A percentile compares a stretch with the other conserved stretches of the same genome.
phyloP scores from a whole-genome alignment of 2,888 invertebrate genomes.

The Orchesellides sinensis region DNA sequence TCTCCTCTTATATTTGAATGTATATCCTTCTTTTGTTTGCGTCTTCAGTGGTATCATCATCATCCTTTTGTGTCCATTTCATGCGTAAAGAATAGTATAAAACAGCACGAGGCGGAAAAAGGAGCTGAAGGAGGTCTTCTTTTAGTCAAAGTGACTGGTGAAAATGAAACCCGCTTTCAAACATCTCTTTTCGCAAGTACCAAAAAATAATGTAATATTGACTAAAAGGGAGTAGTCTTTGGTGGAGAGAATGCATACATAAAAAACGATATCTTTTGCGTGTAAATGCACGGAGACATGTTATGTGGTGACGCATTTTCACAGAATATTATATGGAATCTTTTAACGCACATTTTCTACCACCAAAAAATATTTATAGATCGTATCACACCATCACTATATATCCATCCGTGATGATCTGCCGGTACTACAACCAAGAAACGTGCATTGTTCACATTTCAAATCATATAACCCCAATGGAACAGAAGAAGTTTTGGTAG shows the following conservation, averaged over 20 bases:
- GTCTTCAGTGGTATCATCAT: no score
- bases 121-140: neutral
- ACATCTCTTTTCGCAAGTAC: constrained; percentile 15
- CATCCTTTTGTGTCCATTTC: constrained; percentile 14
- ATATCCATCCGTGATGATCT: neutral
- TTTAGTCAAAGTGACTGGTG: neutral
- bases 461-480: no score
- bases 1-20: no score
- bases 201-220: neutral
- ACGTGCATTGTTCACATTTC: constrained; percentile 30
- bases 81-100: constrained; percentile 19
- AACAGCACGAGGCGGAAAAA: neutral
- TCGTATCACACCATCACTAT: neutral
- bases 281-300: neutral
- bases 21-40: constrained; percentile 11
- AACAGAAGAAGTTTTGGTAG: constrained; percentile 33
- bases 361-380: neutral
- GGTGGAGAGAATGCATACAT: neutral
- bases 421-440: neutral
- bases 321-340: neutral
- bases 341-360: constrained; percentile 1
- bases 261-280: constrained; percentile 32
- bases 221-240: neutral
- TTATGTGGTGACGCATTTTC: neutral
- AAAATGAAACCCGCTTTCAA: neutral